Evolutionary conservation across 2,888 invertebrate species (phyloP).

Genomic region (Chymomyza caudatula): DNA sequence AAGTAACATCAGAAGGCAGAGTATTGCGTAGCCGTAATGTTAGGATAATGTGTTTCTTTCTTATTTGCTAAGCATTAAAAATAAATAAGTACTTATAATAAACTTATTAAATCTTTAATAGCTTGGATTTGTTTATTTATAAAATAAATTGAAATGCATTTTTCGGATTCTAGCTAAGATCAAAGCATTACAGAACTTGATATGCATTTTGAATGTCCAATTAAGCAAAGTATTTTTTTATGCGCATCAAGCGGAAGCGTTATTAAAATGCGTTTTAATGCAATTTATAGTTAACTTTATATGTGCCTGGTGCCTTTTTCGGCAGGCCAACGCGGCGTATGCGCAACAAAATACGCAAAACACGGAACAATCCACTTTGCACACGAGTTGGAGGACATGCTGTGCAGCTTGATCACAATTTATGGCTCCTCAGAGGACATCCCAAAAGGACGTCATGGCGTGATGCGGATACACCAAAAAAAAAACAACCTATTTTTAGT

Average conservation of each 20-base stretch:
- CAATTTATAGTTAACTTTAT: slow-evolving; percentile 16
- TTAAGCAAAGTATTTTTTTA: slow-evolving; percentile 42
- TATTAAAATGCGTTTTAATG: slow-evolving; percentile 9
- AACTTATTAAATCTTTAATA: background rate
- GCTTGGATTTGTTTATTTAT: background rate
- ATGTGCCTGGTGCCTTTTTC: background rate
- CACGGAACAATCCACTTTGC: background rate
- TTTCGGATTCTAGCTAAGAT: slow-evolving; percentile 21
- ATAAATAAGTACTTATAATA: too few species aligned
- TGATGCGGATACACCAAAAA: slow-evolving; percentile 6
- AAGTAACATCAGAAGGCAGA: too few species aligned
- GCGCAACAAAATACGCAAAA: slow-evolving; percentile 10
- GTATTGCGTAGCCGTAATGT: too few species aligned
- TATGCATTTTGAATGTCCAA: slow-evolving; percentile 63
- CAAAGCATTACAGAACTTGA: slow-evolving; percentile 40
- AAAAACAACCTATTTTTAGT: slow-evolving; percentile 17
- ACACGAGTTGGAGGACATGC: background rate
- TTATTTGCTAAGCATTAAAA: too few species aligned
- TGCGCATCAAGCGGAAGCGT: slow-evolving; percentile 9
- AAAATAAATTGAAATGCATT: background rate
- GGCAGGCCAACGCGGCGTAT: slow-evolving; percentile 41
- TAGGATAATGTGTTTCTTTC: too few species aligned
- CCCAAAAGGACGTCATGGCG: background rate
- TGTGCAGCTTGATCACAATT: background rate
- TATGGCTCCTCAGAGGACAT: slow-evolving; percentile 9